These are phyloP conservation scores for Pipistrellus pipistrellus DNA, from an alignment of 2,797 vertebrate genomes.

Conservation along the genomic window DNA sequence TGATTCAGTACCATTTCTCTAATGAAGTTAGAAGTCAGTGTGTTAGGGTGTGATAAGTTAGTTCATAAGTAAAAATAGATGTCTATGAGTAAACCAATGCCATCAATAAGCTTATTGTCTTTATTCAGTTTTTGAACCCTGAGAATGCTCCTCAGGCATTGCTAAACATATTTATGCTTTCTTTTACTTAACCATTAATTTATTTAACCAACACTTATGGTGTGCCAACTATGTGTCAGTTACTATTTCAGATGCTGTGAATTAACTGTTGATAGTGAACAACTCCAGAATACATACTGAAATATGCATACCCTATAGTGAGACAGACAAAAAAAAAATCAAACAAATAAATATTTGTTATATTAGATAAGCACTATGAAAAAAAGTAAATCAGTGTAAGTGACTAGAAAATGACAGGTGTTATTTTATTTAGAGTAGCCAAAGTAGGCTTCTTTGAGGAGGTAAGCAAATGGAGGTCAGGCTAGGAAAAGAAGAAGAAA, in stretches of 20 bases:
- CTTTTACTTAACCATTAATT: neutral
- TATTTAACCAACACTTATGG: neutral
- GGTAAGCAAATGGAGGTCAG: neutral
- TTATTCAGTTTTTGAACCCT: neutral
- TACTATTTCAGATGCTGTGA: neutral
- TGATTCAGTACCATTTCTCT: neutral
- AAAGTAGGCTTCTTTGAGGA: neutral
- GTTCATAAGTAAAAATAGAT: neutral
- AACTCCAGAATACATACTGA: neutral
- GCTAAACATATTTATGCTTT: neutral
- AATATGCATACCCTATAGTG: neutral
- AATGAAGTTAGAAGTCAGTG: neutral
- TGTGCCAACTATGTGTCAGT: neutral
- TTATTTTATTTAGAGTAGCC: slow-evolving; percentile 2
- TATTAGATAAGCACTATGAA: neutral
- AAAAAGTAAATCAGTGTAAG: neutral
- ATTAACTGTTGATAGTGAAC: neutral
- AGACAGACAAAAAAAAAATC: neutral
- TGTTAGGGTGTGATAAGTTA: neutral
- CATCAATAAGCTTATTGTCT: neutral
- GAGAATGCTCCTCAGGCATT: neutral
- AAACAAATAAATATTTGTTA: neutral
- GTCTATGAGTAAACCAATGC: neutral
- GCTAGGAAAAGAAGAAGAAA: neutral
- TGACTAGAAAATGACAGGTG: neutral